Evolutionary conservation across 2,888 invertebrate species (phyloP), one percentile per base, ranked within the genome.

Genomic region (Fragum whitleyi): DNA sequence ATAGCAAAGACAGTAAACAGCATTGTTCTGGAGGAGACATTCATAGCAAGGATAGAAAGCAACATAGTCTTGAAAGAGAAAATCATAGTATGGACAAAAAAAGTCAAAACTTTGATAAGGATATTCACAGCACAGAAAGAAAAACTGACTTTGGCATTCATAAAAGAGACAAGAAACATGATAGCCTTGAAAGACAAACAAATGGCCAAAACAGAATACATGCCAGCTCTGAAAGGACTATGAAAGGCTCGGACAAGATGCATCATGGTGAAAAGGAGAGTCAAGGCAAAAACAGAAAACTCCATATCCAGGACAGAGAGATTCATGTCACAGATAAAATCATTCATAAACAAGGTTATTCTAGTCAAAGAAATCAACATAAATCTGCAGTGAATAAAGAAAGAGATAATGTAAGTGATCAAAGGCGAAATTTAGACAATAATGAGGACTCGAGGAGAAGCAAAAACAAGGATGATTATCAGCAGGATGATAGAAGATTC

Each of bases 331-430:
- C 21, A 23, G 57, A 21, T 47, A 47, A 14, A 47, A 3, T 3
- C 6, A 32, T 14, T n/a, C 29, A 61, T 28, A 29, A 19, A 32
- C 69, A 69, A 69, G 51, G 51, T 69, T 53, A 36, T 28, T 69
- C 42, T n/a, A 55, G 36, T 57, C 32, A 32, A 36, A 6, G 47
- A 19, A 47, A 32, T 29, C 32, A 32, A 16, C n/a, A 14, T 29
- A 9, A 6, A 6, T 14, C 7, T 32, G n/a, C 32, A n/a, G 61
- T 32, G 19, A 47, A 47, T 14, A 47, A 5, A 16, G 28, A 28
- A 16, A n/a, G 28, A 59, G 59, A 28, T 9, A 59, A 16, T 16
- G 26, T 1, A 21, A 23, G 55, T n/a, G 21, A 21, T n/a, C 16
- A 57, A 19, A 23, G 23, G 26, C 7, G 29, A 53, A 51, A 47